Evolutionary conservation across 2,113 vertebrate genomes (phyloP), one percentile per base, ranked within the genome.

Genomic region (Macquaria australasica): DNA sequence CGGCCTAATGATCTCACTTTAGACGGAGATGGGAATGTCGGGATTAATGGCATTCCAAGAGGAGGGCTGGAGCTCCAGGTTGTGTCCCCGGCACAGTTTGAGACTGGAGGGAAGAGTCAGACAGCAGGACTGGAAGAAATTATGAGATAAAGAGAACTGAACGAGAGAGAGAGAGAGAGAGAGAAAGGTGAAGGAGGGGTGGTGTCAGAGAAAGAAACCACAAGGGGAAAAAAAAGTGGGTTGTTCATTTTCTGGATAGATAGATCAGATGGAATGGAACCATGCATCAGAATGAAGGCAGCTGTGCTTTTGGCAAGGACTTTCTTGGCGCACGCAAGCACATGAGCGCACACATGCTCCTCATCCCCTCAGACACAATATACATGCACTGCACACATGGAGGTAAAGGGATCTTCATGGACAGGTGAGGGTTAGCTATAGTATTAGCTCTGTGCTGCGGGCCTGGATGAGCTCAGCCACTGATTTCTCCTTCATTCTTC

Each of bases 261-360:
- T 96, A 95, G 95, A 94, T 96, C 92, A 90, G 95, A 96, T 95
- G 92, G 91, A 95, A 94, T 87, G 90, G 90, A 93, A 93, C 89
- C 88, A 91, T 91, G 95, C 84, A 73, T 96, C 91, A 93, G 93
- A 90, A 79, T 76, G 91, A 94, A 96, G 95, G 93, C 91, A 96
- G 94, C 92, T 95, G 93, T 82, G 91, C 95, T 97, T 87, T 94
- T 90, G 93, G 96, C 96, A 96, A 97, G 94, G 94, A 93, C 91
- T 90, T 71, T 85, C 86, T 94, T 93, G 93, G 93, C 91, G 41
- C 77, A 74, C 62, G 50, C 71, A 43, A 76, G 91, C 76, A 92
- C 92, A 82, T n/a, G 59, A 83, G 77, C 62, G 58, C 90, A 89
- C 84, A 82, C 69, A 83, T 70, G 53, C 71, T 73, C 79, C 34